These are phyloP conservation scores for Xenopus petersii DNA, from an alignment of 2,797 vertebrate species.

Conservation along the genomic window DNA sequence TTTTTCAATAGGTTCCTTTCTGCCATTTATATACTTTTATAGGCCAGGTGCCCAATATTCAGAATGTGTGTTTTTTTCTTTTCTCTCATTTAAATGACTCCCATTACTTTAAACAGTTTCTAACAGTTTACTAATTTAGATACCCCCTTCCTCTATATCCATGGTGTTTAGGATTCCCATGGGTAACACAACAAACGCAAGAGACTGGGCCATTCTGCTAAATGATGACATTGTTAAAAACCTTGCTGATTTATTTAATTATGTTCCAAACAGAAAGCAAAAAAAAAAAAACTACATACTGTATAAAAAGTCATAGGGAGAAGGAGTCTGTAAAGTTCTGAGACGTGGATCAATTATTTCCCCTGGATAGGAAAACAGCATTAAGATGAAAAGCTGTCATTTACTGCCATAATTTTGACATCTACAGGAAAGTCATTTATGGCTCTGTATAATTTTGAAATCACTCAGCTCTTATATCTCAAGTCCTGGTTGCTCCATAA, in stretches of 20 bases:
- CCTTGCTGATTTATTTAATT: slow-evolving; percentile 25
- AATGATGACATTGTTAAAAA: slow-evolving; percentile 17
- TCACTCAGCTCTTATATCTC: slow-evolving; percentile 12
- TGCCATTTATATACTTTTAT: no score
- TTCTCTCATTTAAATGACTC: no score
- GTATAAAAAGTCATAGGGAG: slow-evolving; percentile 12
- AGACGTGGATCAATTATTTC: slow-evolving; percentile 52
- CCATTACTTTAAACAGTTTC: no score
- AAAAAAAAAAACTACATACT: neutral
- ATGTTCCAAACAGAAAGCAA: slow-evolving; percentile 16
- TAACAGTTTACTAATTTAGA: no score
- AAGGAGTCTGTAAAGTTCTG: slow-evolving; percentile 38
- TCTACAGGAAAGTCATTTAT: slow-evolving; percentile 40
- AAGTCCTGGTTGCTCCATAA: slow-evolving; percentile 23
- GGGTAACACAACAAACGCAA: slow-evolving; percentile 23
- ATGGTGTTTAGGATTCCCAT: slow-evolving; percentile 7
- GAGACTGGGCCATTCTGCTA: slow-evolving; percentile 30
- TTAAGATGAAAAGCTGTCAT: slow-evolving; percentile 47
- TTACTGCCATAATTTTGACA: slow-evolving; percentile 33
- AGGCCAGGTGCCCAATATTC: no score
- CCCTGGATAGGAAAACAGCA: slow-evolving; percentile 48
- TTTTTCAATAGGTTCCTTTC: no score
- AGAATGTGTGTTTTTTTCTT: no score
- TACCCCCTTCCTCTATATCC: no score
- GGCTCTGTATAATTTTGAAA: slow-evolving; percentile 46